Conservation (phyloP, 1,140 invertebrate species). For the Pseudomyrmex cubaensis region DNA sequence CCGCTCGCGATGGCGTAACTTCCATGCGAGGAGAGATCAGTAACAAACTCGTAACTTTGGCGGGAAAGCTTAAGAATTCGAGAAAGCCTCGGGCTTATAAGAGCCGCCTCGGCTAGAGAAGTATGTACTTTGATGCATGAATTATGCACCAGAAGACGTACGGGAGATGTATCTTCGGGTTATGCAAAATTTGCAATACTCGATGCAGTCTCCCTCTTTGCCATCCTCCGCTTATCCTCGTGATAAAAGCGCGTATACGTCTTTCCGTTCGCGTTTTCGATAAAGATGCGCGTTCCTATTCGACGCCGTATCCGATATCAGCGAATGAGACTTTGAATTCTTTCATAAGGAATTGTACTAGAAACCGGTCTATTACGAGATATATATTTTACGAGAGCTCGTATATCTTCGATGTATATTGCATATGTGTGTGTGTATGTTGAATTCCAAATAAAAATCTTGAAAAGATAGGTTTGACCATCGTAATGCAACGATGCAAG, state of each 20-base stretch:
- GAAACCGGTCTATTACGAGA: background rate
- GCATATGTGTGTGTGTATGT: too few species aligned
- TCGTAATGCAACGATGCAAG: background rate
- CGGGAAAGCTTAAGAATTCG: constrained; percentile 63
- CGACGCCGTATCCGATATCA: constrained; percentile 13
- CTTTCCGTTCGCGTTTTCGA: constrained; percentile 32
- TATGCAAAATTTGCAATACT: constrained; percentile 50
- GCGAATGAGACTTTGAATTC: constrained; percentile 43
- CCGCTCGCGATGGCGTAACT: constrained; percentile 32
- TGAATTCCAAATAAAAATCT: constrained; percentile 8
- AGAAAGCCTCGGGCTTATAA: constrained; percentile 52
- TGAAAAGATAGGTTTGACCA: background rate
- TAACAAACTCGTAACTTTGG: constrained; percentile 55
- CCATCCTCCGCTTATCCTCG: background rate
- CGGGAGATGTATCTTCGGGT: constrained; percentile 40
- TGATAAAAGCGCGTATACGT: constrained; percentile 21
- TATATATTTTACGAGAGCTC: constrained; percentile 11
- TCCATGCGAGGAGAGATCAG: constrained; percentile 51
- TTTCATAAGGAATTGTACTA: constrained; percentile 27
- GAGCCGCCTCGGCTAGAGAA: constrained; percentile 33
- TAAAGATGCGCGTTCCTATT: constrained; percentile 42
- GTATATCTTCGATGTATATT: background rate
- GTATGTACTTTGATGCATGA: constrained; percentile 62
- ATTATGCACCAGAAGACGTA: constrained; percentile 65
- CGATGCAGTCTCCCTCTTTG: background rate